Evolutionary conservation across 2,888 invertebrate genomes (phyloP).

Genomic region (Polydrusus tereticollis): DNA sequence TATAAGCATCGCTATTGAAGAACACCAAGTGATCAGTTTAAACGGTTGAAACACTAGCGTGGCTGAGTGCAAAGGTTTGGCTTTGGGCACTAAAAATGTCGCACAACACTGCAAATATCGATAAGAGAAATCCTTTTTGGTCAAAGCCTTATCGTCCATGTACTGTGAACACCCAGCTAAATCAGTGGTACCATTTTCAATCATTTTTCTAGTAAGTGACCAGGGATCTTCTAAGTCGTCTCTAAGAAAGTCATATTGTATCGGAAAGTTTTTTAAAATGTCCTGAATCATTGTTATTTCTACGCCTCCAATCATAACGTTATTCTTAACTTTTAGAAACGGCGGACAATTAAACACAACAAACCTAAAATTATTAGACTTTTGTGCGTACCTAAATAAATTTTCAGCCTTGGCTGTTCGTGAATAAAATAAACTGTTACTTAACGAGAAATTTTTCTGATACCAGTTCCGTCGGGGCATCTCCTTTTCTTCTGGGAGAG

Average conservation of each 20-base stretch:
- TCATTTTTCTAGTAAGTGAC: constrained; percentile 33
- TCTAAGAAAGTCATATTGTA: constrained; percentile 40
- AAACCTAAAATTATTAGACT: background rate
- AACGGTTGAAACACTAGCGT: constrained; percentile 57
- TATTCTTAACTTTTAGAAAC: constrained; percentile 32
- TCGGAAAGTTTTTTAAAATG: constrained; percentile 50
- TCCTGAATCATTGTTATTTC: constrained; percentile 53
- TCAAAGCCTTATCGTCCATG: constrained; percentile 22
- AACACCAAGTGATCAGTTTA: constrained; percentile 22
- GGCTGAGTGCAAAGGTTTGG: constrained; percentile 52
- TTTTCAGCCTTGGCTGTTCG: background rate
- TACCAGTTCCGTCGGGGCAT: background rate
- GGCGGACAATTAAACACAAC: constrained; percentile 33
- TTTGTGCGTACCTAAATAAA: background rate
- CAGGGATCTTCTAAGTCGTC: constrained; percentile 44
- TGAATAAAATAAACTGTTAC: background rate
- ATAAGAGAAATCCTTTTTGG: constrained; percentile 50
- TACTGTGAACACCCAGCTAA: constrained; percentile 56
- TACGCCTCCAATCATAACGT: constrained; percentile 42
- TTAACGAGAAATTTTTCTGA: background rate
- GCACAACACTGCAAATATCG: constrained; percentile 53
- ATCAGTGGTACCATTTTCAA: constrained; percentile 49
- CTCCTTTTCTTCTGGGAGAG: background rate
- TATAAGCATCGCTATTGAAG: constrained; percentile 2
- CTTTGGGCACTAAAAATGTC: constrained; percentile 59